Percentiles rank a stretch among this genome's conserved stretches.
Conservation (phyloP, 2,797 vertebrate genomes). For the Diceros bicornis region DNA sequence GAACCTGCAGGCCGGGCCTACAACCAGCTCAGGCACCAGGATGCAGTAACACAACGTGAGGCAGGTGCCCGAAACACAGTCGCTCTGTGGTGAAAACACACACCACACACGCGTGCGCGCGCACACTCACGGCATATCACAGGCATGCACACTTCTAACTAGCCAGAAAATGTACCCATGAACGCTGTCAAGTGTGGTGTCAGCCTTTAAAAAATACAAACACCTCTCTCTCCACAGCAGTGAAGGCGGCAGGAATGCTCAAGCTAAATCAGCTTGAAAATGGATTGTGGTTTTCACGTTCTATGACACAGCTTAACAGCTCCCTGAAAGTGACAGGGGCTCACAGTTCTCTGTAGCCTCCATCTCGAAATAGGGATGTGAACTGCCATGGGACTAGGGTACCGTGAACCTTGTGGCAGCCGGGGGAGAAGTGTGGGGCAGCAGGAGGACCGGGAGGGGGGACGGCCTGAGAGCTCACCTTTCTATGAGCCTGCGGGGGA, state of each 20-base stretch:
- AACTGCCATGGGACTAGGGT: accelerated
- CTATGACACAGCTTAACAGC: neutral
- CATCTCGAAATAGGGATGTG: neutral
- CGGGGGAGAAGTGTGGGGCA: accelerated
- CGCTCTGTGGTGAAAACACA: neutral
- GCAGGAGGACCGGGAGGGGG: neutral
- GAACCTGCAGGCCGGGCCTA: neutral
- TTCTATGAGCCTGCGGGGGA: neutral
- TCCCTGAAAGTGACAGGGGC: neutral
- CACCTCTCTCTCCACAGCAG: neutral
- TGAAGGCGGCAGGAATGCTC: neutral
- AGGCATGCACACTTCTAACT: neutral
- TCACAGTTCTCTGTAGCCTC: neutral
- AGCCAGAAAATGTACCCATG: neutral
- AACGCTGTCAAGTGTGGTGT: neutral
- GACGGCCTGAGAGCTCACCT: neutral
- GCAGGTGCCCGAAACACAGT: neutral
- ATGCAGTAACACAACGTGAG: neutral
- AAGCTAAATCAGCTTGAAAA: neutral
- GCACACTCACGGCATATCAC: neutral
- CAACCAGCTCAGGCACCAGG: neutral
- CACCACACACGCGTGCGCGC: neutral
- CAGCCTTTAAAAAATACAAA: neutral
- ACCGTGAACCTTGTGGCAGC: accelerated
- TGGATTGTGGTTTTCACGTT: neutral